phyloP scores from a whole-genome alignment of 2,888 invertebrate genomes.

The Eucera pruinosa region DNA sequence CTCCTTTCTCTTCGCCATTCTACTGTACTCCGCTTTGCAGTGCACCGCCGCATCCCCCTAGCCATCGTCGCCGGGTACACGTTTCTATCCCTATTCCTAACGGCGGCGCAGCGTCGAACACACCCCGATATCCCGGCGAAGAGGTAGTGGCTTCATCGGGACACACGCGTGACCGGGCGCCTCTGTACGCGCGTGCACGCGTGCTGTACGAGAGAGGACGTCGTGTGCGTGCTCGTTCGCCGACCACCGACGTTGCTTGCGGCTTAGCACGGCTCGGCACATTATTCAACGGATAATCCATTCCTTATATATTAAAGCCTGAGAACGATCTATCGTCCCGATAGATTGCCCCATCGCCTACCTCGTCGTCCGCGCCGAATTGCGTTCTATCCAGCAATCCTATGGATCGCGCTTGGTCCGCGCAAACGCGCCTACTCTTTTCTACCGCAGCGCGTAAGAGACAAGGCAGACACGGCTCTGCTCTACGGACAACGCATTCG shows the following conservation, averaged over 20 bases:
- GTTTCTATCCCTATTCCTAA: constrained; percentile 70
- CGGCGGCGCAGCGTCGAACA: constrained; percentile 66
- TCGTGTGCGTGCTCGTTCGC: constrained; percentile 30
- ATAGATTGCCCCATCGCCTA: constrained; percentile 62
- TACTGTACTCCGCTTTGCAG: constrained; percentile 32
- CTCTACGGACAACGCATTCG: too few species aligned
- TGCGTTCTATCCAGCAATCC: too few species aligned
- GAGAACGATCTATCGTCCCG: constrained; percentile 73
- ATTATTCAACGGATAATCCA: constrained; percentile 81
- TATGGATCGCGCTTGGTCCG: too few species aligned
- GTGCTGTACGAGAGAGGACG: too few species aligned
- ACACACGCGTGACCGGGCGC: constrained; percentile 55
- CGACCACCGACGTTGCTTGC: constrained; percentile 68
- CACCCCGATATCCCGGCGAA: constrained; percentile 61
- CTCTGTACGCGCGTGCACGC: constrained; percentile 16
- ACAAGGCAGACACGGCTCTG: too few species aligned
- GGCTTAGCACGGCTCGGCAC: constrained; percentile 70
- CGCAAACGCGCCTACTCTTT: too few species aligned
- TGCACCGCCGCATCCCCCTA: constrained; percentile 37
- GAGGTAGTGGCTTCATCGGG: constrained; percentile 19
- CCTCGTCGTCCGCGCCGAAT: too few species aligned
- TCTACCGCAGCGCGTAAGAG: too few species aligned
- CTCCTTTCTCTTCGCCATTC: constrained; percentile 48
- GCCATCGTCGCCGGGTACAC: constrained; percentile 38
- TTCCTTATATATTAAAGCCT: constrained; percentile 77